Conservation (phyloP, 2,113 vertebrate genomes). For the Cettia cetti region DNA sequence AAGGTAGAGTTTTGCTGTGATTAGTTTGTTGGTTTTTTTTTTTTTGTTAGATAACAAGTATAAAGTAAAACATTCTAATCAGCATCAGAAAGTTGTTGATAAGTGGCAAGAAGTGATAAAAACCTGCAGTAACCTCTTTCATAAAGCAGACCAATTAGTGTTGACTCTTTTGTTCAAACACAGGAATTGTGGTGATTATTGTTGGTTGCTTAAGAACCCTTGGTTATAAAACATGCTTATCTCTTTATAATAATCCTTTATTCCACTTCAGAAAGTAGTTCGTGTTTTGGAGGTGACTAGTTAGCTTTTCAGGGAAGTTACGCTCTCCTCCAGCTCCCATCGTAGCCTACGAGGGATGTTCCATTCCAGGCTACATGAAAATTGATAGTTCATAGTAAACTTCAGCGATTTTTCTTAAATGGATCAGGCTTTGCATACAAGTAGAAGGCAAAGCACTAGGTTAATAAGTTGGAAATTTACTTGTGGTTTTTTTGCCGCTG, state of each 20-base stretch:
- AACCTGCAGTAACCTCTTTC: not conserved
- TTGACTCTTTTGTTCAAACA: not conserved
- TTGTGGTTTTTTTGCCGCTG: fast-evolving
- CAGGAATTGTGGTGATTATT: not conserved
- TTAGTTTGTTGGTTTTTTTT: not conserved
- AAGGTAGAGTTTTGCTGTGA: not conserved
- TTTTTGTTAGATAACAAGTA: not conserved
- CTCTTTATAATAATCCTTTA: not conserved
- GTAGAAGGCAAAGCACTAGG: not conserved
- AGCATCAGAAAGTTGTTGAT: not conserved
- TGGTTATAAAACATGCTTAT: not conserved
- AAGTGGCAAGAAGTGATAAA: not conserved
- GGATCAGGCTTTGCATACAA: not conserved
- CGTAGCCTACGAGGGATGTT: fast-evolving
- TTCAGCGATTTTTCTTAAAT: not conserved
- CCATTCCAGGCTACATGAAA: not conserved
- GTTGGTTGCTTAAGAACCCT: not conserved
- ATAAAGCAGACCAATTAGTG: not conserved
- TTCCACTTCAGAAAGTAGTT: not conserved
- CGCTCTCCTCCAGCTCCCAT: fast-evolving
- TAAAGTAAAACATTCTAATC: not conserved
- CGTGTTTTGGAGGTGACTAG: not conserved
- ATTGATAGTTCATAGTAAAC: not conserved
- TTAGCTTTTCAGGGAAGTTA: not conserved
- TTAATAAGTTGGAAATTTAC: not conserved